These are phyloP conservation scores for Vulpes vulpes DNA, from an alignment of 2,113 vertebrate species.

Conservation along the genomic window DNA sequence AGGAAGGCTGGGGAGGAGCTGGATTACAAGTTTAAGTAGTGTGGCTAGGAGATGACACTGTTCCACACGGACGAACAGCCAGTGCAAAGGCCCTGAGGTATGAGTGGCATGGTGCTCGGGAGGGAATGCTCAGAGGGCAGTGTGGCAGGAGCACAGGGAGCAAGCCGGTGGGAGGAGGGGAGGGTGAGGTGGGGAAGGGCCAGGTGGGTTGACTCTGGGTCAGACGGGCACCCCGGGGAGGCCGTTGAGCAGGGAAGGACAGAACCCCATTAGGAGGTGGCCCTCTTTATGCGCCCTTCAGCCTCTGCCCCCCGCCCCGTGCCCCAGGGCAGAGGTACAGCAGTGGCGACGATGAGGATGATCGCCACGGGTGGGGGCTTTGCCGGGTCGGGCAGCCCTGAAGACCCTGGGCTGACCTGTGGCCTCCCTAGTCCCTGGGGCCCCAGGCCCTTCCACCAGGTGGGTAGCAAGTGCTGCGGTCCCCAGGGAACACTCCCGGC, in stretches of 20 bases:
- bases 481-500: background rate
- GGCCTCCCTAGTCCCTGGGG: background rate
- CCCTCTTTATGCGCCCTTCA: background rate
- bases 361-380: background rate
- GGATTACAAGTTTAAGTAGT: background rate
- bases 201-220: background rate
- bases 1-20: background rate
- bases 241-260: background rate
- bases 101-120: background rate
- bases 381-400: background rate
- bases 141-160: background rate
- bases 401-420: background rate
- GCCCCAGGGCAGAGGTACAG: background rate
- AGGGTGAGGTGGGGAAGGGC: background rate
- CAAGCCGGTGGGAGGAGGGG: background rate
- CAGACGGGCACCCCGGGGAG: background rate
- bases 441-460: background rate
- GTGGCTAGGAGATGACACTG: background rate
- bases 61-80: background rate
- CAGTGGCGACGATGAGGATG: background rate
- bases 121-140: background rate
- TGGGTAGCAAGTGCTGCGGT: background rate
- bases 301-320: background rate
- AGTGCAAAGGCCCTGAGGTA: slow-evolving; percentile 44
- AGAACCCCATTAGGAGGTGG: background rate